Percentiles rank a stretch among this genome's conserved stretches.
Conservation (phyloP, 2,888 invertebrate species). For the Thecocarcelia acutangulata region DNA sequence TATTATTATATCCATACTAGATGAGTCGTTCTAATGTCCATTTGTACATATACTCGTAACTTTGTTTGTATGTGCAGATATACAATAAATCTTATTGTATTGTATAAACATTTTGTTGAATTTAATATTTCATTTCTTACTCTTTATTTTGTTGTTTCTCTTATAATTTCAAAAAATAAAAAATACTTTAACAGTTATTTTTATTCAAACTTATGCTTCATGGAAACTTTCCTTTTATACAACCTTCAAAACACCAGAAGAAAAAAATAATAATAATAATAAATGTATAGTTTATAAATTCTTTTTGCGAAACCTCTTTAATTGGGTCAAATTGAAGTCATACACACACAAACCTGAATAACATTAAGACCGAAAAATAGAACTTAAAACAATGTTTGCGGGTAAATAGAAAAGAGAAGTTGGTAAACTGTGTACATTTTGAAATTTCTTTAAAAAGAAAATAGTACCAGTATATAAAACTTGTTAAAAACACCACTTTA, state of each 20-base stretch:
- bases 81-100: too few relatives aligned
- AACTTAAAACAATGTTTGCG: slow-evolving; percentile 29
- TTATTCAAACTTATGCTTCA: background rate
- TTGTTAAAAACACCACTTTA: slow-evolving; percentile 41
- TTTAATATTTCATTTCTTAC: background rate
- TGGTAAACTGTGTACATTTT: slow-evolving; percentile 21
- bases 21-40: too few relatives aligned
- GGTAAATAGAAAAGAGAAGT: slow-evolving; percentile 34
- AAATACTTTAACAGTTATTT: background rate
- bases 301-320: slow-evolving; percentile 37
- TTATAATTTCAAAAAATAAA: slow-evolving; percentile 5
- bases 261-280: background rate
- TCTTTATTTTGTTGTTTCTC: background rate
- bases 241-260: slow-evolving; percentile 20
- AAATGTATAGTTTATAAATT: slow-evolving; percentile 24
- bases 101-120: too few relatives aligned
- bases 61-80: too few relatives aligned
- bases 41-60: too few relatives aligned
- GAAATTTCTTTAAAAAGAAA: background rate
- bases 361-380: slow-evolving; percentile 20
- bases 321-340: slow-evolving; percentile 53
- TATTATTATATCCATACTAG: too few relatives aligned
- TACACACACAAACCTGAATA: slow-evolving; percentile 21
- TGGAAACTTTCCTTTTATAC: slow-evolving; percentile 27
- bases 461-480: slow-evolving; percentile 16